phyloP scores from a whole-genome alignment of 1,140 invertebrate species.

The Diabrotica undecimpunctata region DNA sequence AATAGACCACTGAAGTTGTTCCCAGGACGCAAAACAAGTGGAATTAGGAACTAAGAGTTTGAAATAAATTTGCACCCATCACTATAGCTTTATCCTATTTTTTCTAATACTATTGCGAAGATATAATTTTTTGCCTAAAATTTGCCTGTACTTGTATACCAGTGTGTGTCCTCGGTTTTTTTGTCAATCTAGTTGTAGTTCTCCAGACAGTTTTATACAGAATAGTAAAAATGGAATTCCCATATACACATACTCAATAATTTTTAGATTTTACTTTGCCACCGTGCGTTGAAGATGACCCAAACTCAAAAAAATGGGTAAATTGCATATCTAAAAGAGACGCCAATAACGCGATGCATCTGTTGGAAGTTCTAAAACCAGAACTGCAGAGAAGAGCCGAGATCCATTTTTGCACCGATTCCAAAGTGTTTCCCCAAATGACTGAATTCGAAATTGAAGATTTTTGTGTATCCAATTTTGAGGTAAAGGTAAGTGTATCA shows the following conservation, averaged over 20 bases:
- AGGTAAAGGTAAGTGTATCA: conserved; percentile 29
- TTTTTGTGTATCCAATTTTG: conserved; percentile 47
- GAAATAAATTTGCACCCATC: too few relatives aligned
- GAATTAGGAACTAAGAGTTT: too few relatives aligned
- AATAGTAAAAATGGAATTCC: too few relatives aligned
- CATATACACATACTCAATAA: not conserved
- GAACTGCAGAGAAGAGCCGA: conserved; percentile 55
- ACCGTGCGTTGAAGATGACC: conserved; percentile 50
- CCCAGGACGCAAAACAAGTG: too few relatives aligned
- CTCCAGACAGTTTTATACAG: too few relatives aligned
- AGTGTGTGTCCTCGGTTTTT: too few relatives aligned
- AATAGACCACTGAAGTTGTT: too few relatives aligned
- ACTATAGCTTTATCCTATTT: too few relatives aligned
- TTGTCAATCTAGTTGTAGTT: too few relatives aligned
- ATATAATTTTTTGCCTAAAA: too few relatives aligned
- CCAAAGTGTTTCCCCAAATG: conserved; percentile 51
- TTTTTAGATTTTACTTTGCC: conserved; percentile 52
- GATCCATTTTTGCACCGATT: conserved; percentile 57
- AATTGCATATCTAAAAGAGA: conserved; percentile 60
- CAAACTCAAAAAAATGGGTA: conserved; percentile 50
- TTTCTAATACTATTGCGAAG: too few relatives aligned
- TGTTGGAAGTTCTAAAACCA: conserved; percentile 58
- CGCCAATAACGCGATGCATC: conserved; percentile 55
- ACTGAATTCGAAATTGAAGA: conserved; percentile 55
- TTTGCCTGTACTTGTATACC: too few relatives aligned